Percentiles rank a stretch among this genome's conserved stretches.
These are phyloP conservation scores for Plecturocebus donacophilus DNA, from an alignment of 2,113 vertebrate genomes.

Conservation along the genomic window DNA sequence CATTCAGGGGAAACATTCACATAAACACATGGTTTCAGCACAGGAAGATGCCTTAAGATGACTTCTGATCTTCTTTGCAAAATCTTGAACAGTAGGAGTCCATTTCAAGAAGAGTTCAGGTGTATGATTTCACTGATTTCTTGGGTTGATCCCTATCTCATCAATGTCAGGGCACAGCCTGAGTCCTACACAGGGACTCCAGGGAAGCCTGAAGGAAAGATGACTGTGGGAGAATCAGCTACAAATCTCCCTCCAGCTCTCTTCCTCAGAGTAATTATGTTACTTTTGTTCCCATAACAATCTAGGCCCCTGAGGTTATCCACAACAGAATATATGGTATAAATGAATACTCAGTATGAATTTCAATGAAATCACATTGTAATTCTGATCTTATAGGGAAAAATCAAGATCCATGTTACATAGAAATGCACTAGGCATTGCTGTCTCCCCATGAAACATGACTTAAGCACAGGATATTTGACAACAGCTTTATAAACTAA, in stretches of 20 bases:
- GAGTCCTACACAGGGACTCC: neutral
- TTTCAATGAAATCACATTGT: neutral
- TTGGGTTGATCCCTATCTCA: neutral
- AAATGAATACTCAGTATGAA: neutral
- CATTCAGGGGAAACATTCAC: neutral
- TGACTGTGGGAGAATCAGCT: neutral
- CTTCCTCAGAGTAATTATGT: neutral
- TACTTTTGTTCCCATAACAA: neutral
- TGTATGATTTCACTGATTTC: neutral
- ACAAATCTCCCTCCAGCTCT: neutral
- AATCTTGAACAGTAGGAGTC: neutral
- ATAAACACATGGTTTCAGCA: neutral
- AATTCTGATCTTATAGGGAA: neutral
- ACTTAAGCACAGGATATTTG: conserved; percentile 42
- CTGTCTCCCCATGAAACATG: conserved; percentile 16
- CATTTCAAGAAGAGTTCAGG: neutral
- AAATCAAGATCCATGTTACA: neutral
- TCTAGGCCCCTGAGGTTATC: neutral
- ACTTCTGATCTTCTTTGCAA: neutral
- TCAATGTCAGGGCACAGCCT: neutral
- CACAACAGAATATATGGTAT: neutral
- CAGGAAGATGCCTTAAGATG: neutral
- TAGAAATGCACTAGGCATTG: neutral
- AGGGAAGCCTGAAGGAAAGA: neutral
- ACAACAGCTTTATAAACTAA: conserved; percentile 55